Conservation (phyloP, 2,797 vertebrate genomes). For the Eospalax fontanierii region DNA sequence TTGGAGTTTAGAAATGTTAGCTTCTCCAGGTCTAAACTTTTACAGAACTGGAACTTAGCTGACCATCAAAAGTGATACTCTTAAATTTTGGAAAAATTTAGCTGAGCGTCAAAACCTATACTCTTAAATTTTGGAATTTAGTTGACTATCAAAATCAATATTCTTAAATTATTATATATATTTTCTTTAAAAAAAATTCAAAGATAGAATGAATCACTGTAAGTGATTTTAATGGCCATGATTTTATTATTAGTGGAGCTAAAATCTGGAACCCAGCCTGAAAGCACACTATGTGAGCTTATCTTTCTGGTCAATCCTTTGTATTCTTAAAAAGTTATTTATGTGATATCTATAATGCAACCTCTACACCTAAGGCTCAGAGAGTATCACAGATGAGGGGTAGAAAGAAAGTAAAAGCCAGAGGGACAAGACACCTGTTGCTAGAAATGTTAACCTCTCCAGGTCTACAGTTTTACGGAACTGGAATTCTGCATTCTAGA, state of each 20-base stretch:
- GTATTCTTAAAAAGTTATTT: constrained; percentile 17
- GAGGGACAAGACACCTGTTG: no score
- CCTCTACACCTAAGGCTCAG: no score
- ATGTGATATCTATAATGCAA: background rate
- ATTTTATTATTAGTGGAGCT: background rate
- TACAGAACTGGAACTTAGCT: background rate
- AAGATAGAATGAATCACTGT: background rate
- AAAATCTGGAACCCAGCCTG: constrained; percentile 10
- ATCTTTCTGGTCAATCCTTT: background rate
- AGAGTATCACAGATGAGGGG: no score
- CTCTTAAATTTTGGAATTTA: background rate
- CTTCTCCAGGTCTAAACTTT: constrained; percentile 13
- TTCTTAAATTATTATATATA: background rate
- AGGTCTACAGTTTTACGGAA: no score
- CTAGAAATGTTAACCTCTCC: no score
- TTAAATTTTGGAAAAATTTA: background rate
- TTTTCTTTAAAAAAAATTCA: background rate
- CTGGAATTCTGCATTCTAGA: no score
- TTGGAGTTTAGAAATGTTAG: background rate
- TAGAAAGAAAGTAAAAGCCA: no score
- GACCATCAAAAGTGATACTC: background rate
- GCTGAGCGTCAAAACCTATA: background rate
- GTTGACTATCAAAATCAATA: background rate
- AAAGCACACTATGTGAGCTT: background rate
- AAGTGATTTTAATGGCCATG: background rate